Evolutionary conservation across 2,797 vertebrate species (phyloP).

Genomic region (Mareca penelope): DNA sequence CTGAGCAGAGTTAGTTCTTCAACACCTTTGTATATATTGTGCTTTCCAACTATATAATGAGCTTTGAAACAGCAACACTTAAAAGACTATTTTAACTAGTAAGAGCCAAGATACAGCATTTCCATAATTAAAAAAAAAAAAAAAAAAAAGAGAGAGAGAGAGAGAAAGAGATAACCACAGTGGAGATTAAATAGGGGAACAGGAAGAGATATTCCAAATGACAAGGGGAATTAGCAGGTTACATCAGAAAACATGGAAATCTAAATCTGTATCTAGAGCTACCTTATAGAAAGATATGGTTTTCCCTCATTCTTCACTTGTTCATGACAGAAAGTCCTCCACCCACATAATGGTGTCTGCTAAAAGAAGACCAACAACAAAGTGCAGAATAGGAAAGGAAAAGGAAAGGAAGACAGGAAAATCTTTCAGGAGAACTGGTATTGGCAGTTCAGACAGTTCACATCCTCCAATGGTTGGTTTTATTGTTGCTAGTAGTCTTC

Average conservation of each 20-base stretch:
- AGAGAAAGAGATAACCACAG: background rate
- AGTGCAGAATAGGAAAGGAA: background rate
- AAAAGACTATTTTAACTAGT: slow-evolving; percentile 42
- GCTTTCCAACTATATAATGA: slow-evolving; percentile 68
- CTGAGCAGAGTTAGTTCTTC: slow-evolving; percentile 73
- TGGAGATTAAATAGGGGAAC: background rate
- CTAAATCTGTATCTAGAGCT: background rate
- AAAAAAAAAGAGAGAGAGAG: background rate
- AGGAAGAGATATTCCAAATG: background rate
- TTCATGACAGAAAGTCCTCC: background rate
- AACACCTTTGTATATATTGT: slow-evolving; percentile 57
- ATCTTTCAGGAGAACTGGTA: background rate
- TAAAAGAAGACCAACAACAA: background rate
- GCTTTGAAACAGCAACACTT: slow-evolving; percentile 59
- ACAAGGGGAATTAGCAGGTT: background rate
- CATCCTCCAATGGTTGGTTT: background rate
- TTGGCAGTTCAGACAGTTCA: background rate
- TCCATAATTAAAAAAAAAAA: background rate
- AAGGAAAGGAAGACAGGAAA: background rate
- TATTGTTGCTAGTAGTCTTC: background rate
- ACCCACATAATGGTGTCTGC: background rate
- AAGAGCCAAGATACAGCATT: background rate
- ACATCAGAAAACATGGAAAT: background rate
- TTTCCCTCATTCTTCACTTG: background rate
- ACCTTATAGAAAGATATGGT: rapidly evolving